phyloP scores from a whole-genome alignment of 2,888 invertebrate species.

The Vesta saturnalis region DNA sequence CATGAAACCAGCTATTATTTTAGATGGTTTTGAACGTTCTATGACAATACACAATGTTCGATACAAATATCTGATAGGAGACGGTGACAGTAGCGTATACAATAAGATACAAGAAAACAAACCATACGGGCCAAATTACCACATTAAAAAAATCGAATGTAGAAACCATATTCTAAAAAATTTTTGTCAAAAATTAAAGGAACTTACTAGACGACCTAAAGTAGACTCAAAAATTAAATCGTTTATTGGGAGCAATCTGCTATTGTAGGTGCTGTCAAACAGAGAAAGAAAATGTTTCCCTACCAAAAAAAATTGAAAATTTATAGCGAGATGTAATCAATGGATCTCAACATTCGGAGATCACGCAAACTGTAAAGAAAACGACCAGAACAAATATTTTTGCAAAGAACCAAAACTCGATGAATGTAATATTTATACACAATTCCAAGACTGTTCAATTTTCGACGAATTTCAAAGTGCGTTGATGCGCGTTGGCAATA shows the following conservation, averaged over 20 bases:
- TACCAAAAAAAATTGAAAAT: too few relatives aligned
- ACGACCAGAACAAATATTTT: too few relatives aligned
- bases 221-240: neutral
- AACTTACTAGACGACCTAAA: constrained; percentile 3
- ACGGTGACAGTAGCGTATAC: neutral
- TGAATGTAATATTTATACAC: too few relatives aligned
- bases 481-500: too few relatives aligned
- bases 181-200: neutral
- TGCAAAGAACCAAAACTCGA: too few relatives aligned
- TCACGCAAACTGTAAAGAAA: too few relatives aligned
- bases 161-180: neutral
- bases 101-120: neutral
- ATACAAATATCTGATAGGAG: neutral
- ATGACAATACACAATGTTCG: neutral
- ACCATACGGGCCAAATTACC: neutral
- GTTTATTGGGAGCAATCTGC: neutral
- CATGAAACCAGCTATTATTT: neutral
- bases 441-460: too few relatives aligned
- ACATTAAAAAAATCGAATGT: neutral
- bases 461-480: too few relatives aligned
- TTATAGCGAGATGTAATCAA: too few relatives aligned
- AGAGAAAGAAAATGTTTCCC: too few relatives aligned
- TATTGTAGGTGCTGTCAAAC: neutral
- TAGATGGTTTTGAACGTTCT: constrained; percentile 2
- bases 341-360: too few relatives aligned